Evolutionary conservation across 2,797 vertebrate species (phyloP).

Genomic region (Pitangus sulphuratus): DNA sequence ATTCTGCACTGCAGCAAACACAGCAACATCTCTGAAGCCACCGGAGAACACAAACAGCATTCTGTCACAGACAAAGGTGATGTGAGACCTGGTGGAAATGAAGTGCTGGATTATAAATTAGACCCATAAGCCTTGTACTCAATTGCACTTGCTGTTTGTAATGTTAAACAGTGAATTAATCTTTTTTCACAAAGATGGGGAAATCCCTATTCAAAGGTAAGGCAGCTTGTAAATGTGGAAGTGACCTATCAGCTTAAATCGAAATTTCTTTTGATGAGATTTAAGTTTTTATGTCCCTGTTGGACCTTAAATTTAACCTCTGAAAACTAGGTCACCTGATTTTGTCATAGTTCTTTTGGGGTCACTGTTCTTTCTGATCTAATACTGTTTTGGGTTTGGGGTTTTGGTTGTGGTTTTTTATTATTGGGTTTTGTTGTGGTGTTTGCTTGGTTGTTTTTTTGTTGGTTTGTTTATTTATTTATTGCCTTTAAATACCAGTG

Average conservation of each 20-base stretch:
- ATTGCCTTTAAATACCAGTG: not conserved
- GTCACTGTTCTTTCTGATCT: not conserved
- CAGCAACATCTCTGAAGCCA: not conserved
- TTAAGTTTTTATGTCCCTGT: not conserved
- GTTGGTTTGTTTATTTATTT: no score
- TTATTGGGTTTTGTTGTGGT: not conserved
- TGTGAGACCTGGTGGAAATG: not conserved
- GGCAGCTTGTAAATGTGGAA: not conserved
- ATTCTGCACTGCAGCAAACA: not conserved
- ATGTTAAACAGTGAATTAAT: not conserved
- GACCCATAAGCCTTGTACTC: not conserved
- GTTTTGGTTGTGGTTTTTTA: fast-evolving
- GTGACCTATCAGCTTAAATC: not conserved
- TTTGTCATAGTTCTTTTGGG: not conserved
- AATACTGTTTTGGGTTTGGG: not conserved
- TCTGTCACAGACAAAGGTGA: not conserved
- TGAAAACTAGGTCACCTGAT: not conserved
- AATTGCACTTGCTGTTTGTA: not conserved
- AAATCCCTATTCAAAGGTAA: slow-evolving; percentile 24
- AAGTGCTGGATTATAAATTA: not conserved
- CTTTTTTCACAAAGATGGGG: slow-evolving; percentile 1
- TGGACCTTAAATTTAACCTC: not conserved
- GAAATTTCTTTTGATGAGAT: not conserved
- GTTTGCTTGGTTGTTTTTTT: no score
- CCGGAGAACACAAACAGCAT: not conserved